Base-by-base conservation (phyloP, 2,797 vertebrate genomes). In the Dipus sagitta region DNA sequence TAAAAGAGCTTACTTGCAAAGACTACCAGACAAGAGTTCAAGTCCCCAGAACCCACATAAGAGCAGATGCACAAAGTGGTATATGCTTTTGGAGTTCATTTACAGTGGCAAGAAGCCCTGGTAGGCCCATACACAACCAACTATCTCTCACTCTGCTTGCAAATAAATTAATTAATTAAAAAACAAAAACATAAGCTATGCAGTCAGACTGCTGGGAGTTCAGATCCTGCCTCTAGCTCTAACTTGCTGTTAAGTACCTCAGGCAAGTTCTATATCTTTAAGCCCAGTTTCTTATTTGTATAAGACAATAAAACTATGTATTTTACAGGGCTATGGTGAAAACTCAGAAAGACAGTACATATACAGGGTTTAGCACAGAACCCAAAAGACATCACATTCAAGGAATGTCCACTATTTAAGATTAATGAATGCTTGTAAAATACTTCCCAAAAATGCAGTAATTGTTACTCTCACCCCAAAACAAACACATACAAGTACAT, bases 231-330 rank as follows among this genome's bases (percentile, higher is more conserved):
- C 8, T 78, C 67, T 78, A 8, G 6, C 17, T 67, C 68, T 79
- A 17, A 81, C 52, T 7, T 92, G 71, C 77, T 92, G 14, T 84
- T 47, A 42, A 71, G 62, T 71, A 79, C 18, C 47, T 21, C 86
- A 30, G 75, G 20, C 82, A 75, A 76, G 14, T 34, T 64, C 72
- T 81, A 47, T 60, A 38, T 76, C 42, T 85, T 58, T 79, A 71
- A 86, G 62, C 38, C 88, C 82, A 32, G 77, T 6, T 93, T 67
- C 76, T 96, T 30, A 30, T 42, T n/a, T 89, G 24, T 74, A 91
- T 95, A 86, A 85, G 4, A 23, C 58, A 67, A 92, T 32, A 54
- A 80, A 85, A 81, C 32, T 0, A 79, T 64, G 11, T 30, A 75
- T 34, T 38, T 94, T 70, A 72, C 26, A 47, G 7, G 26, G 14